Evolutionary conservation across 2,797 vertebrate species (phyloP), one percentile per base, ranked within the genome.

Genomic region (Myotis findleyi): DNA sequence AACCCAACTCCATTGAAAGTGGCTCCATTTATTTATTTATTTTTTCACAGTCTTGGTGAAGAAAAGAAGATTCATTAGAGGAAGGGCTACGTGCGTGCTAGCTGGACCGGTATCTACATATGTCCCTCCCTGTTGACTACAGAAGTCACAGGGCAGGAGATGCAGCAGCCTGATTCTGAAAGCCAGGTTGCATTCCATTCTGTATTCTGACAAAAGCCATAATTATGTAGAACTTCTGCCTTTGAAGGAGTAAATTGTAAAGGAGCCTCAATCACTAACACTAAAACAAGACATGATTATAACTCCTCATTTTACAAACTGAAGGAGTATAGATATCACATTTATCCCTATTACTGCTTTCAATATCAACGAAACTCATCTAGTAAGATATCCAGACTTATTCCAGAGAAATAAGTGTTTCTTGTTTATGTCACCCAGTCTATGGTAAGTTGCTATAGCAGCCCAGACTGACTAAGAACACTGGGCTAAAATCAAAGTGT

Each of bases 331-430:
- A 73, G 53, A 57, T 51, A 51, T 17, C 83, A 36, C 38, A 73
- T 75, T 73, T 62, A 89, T n/a, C 57, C 36, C 76, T 71, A 71
- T 25, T 38, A 76, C 4, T 66, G 44, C 49, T 79, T 79, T 82
- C 73, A 59, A 41, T 64, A 85, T 33, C 89, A 89, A 86, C 64
- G 94, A 89, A 88, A 93, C 2, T 27, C 41, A 76, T 86, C 73
- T 91, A 76, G 21, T 41, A 64, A 82, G 87, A 23, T 44, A 55
- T 94, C n/a, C 33, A 44, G 59, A 62, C 25, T 30, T 62, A 62
- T 62, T 27, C 27, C 27, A 62, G 59, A 79, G 53, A 89, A 84
- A 41, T 23, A 44, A 72, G 3, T 53, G 20, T 9, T 55, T 53
- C 44, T 59, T 85, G 17, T 79, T 33, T 44, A 72, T 53, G 47